Base-by-base conservation (phyloP, 2,113 vertebrate species). In the Talpa occidentalis region DNA sequence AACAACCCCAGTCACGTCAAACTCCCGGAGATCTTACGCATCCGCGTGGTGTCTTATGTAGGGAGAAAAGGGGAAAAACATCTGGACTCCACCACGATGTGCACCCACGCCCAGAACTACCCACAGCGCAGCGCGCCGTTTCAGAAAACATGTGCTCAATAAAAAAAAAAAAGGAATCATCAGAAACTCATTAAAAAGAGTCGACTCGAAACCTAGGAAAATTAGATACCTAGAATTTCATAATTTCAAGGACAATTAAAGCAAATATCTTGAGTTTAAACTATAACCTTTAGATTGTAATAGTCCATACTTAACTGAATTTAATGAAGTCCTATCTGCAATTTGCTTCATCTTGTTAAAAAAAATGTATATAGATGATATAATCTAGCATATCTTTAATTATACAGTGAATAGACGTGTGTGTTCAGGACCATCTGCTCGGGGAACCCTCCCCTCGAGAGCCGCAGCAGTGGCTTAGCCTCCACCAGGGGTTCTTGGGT, bases 1-100 rank as follows among this genome's bases (percentile, higher is more conserved):
- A 26, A 8, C 14, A 73, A 73, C 88, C 70, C 67, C 93, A 93
- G n/a, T 95, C 94, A 92, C 28, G 24, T 64, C 32, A 37, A 80
- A 59, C 12, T 56, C 21, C 6, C n/a, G 5, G 24, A 87, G 44
- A n/a, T 22, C 42, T 60, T 59, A 19, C 7, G n/a, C 21, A 22
- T 10, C 54, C 5, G 7, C 7, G 21, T 22, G 19, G 56, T 21
- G 52, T 28, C 19, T 26, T 12, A n/a, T 35, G 7, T 3, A 14
- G 8, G 32, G 6, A 24, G 69, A 44, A 72, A 56, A 15, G n/a
- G 40, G 47, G 42, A 72, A 78, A 2, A 8, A n/a, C 10, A 42
- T 35, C 9, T 26, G 5, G 42, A 37, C 88, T 78, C 37, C 12
- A 32, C 28, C 81, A 66, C 91, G 37, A 52, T 47, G 64, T 3